Base-by-base conservation (phyloP, 1,140 invertebrate species). In the Papilio machaon region DNA sequence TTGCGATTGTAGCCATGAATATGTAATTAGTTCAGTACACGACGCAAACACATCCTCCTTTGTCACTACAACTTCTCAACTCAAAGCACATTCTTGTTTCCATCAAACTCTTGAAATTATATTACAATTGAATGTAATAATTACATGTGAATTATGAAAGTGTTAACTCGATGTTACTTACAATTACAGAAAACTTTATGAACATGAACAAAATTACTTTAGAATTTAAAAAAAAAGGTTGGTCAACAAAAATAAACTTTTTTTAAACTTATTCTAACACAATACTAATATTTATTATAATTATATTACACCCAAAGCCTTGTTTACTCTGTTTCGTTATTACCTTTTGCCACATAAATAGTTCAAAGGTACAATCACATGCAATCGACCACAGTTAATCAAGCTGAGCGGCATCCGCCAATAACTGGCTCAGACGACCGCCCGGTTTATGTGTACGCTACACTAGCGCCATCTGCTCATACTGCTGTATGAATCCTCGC, bases 401-500 rank as follows among this genome's bases (percentile, higher is more conserved):
- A 70, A 70, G 64, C 64, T 70, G 30, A 70, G 30, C 35, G 30
- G 13, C 30, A 38, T 70, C 35, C 30, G 30, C 64, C 64, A 38
- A 70, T 38, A 70, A 70, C 30, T 70, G 64, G 64, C 30, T 70
- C 30, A 70, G 30, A 17, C 64, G 30, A 4, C 60, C 4, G 64
- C 30, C 30, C 5, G 11, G 30, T 54, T 54, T 54, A 17, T 54
- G 52, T 70, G 23, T 15, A 35, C 60, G 10, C 60, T 30, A 64
- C 60, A 64, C 60, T 64, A 64, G 11, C 60, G 60, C 60, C 60
- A 64, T 64, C 60, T 64, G 60, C 60, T 30, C 60, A 64, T 64
- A 70, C 23, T 35, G 64, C 6, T 70, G 8, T 13, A 38, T 35
- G 30, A 70, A 70, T 13, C 30, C 1, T 1, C 30, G 64, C 64